Evolutionary conservation across 2,888 invertebrate genomes (phyloP), one percentile per base, ranked within the genome.

Genomic region (Eilema griseolum): DNA sequence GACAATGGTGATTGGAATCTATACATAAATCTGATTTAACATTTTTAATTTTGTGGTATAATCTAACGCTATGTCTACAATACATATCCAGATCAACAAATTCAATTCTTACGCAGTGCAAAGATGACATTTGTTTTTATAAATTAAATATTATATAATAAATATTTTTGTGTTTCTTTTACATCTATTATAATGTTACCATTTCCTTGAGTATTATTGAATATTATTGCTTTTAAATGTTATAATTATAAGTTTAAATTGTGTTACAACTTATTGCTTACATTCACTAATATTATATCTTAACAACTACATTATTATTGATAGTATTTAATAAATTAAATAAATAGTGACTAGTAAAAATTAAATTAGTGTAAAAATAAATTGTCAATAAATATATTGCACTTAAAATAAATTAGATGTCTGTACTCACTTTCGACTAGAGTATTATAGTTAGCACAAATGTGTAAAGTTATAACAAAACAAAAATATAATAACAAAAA

Each of bases 311-410:
- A 63, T 69, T 72, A 71, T 69, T n/a, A 46, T 11, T 24, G 57
- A 24, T 24, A 59, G n/a, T n/a, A n/a, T 67, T 60, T 65, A 65
- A 57, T 60, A 66, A 28, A 60, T 37, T 2, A 37, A 60, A 69
- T 76, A 74, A 76, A 75, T 77, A 75, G 41, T 83, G 85, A 87
- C 86, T 88, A 88, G 83, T 75, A 82, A 80, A n/a, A 85, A 75
- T 82, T 84, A 84, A 83, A 83, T 75, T 72, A 75, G 78, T 89
- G 86, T 90, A 90, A 89, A 88, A 85, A 86, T 84, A 69, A 76
- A 79, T 71, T 75, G 75, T 86, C 82, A 86, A 89, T 91, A 91
- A 91, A 90, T 90, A 92, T 92, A 92, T 92, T 93, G 93, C 93
- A 93, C 92, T 86, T 87, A 84, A 86, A 80, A 76, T 80, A 85